A percentile compares a stretch with the other conserved stretches of the same genome.
phyloP scores from a whole-genome alignment of 1,140 invertebrate genomes.

The Sesamia nonagrioides region DNA sequence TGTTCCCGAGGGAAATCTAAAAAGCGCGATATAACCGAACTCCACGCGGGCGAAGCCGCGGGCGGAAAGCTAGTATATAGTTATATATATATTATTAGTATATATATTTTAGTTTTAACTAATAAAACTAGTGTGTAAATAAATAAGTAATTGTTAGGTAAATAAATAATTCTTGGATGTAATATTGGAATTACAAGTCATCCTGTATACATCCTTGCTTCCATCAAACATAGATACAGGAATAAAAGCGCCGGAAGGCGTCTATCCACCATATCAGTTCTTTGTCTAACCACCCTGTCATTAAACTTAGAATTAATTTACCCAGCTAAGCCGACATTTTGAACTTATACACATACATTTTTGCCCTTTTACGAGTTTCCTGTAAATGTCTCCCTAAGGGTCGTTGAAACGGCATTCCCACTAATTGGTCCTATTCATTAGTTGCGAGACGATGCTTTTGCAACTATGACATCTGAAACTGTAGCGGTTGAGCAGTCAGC shows the following conservation, averaged over 20 bases:
- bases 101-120: too few species aligned
- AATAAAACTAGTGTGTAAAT: too few species aligned
- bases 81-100: too few species aligned
- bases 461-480: constrained; percentile 9
- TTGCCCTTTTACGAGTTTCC: constrained; percentile 22
- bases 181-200: too few species aligned
- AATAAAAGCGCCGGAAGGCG: neutral
- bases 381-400: constrained; percentile 36
- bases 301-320: neutral
- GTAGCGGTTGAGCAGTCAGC: neutral
- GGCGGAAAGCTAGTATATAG: too few species aligned
- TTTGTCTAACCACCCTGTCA: constrained; percentile 12
- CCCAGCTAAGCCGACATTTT: neutral
- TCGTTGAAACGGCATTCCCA: constrained; percentile 34
- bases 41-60: too few species aligned
- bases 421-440: constrained; percentile 55
- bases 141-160: too few species aligned
- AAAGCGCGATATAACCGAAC: too few species aligned
- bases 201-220: too few species aligned
- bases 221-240: neutral
- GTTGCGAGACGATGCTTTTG: constrained; percentile 28
- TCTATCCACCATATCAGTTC: neutral
- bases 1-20: too few species aligned
- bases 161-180: too few species aligned
- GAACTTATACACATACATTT: constrained; percentile 29